Percentiles rank a stretch among this genome's conserved stretches.
Evolutionary conservation across 2,113 vertebrate species (phyloP).

Genomic region (Leiothrix lutea): DNA sequence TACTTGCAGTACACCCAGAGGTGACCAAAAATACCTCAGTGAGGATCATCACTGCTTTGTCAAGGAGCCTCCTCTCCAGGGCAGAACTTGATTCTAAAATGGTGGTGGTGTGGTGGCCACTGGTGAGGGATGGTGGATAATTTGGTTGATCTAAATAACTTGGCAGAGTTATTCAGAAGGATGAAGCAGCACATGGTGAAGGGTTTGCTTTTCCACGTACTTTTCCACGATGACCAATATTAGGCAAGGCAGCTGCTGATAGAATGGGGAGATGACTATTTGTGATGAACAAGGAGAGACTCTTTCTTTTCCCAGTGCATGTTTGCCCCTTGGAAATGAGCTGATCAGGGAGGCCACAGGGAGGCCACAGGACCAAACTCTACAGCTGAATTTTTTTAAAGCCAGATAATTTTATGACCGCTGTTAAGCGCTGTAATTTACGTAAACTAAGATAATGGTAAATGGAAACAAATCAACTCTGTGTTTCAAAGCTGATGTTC

Average conservation of each 20-base stretch:
- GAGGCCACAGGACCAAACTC: background rate
- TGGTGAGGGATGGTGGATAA: background rate
- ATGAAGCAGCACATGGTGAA: background rate
- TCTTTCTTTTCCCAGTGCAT: background rate
- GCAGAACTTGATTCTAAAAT: background rate
- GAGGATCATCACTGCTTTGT: background rate
- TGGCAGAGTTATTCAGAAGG: background rate
- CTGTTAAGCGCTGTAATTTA: background rate
- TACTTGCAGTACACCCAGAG: background rate
- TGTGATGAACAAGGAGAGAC: background rate
- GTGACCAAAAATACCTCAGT: background rate
- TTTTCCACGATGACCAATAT: background rate
- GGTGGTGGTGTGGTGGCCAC: background rate
- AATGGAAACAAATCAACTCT: background rate
- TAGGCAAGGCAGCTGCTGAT: background rate
- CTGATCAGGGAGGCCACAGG: background rate
- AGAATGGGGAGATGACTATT: background rate
- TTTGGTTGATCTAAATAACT: background rate
- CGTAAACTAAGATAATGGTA: conserved; percentile 37
- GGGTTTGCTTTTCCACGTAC: background rate
- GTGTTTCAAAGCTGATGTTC: conserved; percentile 12
- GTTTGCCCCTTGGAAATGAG: background rate
- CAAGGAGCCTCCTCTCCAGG: background rate
- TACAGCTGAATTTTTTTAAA: conserved; percentile 9
- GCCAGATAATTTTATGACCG: background rate